Conservation (phyloP, 2,113 vertebrate species). For the Ia io region DNA sequence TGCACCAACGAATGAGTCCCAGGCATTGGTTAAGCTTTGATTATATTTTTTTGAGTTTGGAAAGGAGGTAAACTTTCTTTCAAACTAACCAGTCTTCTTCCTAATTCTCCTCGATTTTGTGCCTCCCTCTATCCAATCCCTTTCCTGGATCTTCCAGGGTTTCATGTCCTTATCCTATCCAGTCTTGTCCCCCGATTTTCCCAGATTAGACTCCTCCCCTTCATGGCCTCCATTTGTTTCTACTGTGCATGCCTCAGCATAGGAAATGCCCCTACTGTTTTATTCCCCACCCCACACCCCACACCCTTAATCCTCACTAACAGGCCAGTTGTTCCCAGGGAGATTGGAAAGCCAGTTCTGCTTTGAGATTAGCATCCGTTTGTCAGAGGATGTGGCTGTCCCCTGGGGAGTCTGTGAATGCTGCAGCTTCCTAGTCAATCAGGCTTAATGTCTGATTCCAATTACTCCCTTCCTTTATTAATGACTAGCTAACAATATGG, state of each 20-base stretch:
- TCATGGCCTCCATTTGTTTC: not conserved
- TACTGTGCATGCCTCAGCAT: not conserved
- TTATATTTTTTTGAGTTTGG: not conserved
- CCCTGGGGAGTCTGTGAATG: not conserved
- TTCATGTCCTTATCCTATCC: not conserved
- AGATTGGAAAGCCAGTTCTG: not conserved
- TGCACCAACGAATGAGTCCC: not conserved
- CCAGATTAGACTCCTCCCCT: not conserved
- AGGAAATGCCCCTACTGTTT: not conserved
- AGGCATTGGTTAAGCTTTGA: not conserved
- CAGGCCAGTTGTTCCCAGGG: not conserved
- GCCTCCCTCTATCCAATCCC: not conserved
- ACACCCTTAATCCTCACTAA: not conserved
- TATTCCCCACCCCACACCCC: accelerated
- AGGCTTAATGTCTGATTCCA: not conserved
- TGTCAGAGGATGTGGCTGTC: not conserved
- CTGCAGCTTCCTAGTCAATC: not conserved
- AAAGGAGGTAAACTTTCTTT: not conserved
- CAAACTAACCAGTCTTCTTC: not conserved
- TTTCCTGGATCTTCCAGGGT: not conserved
- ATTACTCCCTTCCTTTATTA: not conserved
- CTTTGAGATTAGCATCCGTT: not conserved
- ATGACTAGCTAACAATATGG: not conserved
- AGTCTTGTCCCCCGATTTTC: not conserved
- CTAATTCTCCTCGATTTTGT: not conserved